phyloP scores from a whole-genome alignment of 2,113 vertebrate genomes.

The Corythoichthys haematopterus region DNA sequence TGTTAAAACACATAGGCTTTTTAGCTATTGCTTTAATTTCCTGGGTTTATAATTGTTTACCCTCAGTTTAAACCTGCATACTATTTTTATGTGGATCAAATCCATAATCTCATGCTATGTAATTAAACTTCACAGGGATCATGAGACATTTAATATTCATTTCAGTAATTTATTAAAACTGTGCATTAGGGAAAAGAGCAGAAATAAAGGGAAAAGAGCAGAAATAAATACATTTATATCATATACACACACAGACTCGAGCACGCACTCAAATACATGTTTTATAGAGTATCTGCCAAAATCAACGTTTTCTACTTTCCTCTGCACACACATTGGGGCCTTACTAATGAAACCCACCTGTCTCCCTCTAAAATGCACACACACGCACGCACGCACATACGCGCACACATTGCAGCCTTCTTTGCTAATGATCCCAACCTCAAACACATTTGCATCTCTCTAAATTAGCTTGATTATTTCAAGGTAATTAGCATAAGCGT shows the following conservation, averaged over 20 bases:
- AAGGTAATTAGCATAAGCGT: constrained; percentile 67
- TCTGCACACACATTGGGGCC: constrained; percentile 40
- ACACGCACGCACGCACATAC: constrained; percentile 1
- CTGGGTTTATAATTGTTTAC: constrained; percentile 4
- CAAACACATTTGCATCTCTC: constrained; percentile 67
- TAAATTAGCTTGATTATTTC: constrained; percentile 74
- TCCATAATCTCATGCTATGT: neutral
- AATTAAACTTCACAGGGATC: constrained; percentile 9
- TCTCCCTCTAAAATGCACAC: constrained; percentile 1
- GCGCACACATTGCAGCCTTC: constrained; percentile 18
- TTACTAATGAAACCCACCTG: constrained; percentile 43
- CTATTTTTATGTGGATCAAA: constrained; percentile 6
- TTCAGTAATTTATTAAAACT: neutral
- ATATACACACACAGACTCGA: neutral
- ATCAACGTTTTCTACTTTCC: constrained; percentile 17
- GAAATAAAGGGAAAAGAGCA: neutral
- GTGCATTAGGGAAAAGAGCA: neutral
- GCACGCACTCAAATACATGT: neutral
- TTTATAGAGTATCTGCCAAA: constrained; percentile 2
- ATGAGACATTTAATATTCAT: constrained; percentile 1
- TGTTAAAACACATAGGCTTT: neutral
- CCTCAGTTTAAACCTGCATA: neutral
- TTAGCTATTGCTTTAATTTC: neutral
- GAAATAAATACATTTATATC: constrained; percentile 2
- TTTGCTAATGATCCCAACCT: constrained; percentile 65